These are phyloP conservation scores for Adela reaumurella DNA, from an alignment of 2,888 invertebrate species.

Conservation along the genomic window DNA sequence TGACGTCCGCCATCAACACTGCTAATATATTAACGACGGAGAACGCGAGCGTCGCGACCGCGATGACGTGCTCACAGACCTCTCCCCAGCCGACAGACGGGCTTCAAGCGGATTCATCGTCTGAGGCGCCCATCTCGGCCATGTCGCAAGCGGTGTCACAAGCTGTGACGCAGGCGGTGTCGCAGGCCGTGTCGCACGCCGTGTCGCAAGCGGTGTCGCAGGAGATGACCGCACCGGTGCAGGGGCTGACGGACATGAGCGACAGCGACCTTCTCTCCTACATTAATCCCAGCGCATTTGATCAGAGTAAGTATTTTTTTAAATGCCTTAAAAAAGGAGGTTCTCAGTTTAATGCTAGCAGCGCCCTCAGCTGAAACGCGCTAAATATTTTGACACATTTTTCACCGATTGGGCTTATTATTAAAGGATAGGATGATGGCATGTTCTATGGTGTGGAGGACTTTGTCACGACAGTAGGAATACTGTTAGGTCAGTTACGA, in stretches of 20 bases:
- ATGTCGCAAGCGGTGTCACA: conserved; percentile 53
- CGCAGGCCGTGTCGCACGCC: conserved; percentile 46
- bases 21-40: conserved; percentile 43
- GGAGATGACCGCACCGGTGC: conserved; percentile 60
- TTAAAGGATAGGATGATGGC: too few relatives aligned
- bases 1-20: conserved; percentile 52
- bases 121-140: conserved; percentile 36
- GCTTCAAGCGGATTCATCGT: conserved; percentile 20
- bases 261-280: conserved; percentile 85
- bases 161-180: conserved; percentile 45
- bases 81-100: conserved; percentile 28
- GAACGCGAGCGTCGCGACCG: conserved; percentile 21
- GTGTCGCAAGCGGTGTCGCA: conserved; percentile 47
- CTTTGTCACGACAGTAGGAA: too few relatives aligned
- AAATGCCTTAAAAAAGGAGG: too few relatives aligned
- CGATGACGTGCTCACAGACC: conserved; percentile 22
- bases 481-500: too few relatives aligned
- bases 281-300: conserved; percentile 87
- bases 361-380: not conserved
- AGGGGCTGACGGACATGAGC: conserved; percentile 77
- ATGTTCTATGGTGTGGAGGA: too few relatives aligned
- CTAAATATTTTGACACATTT: not conserved
- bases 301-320: conserved; percentile 71
- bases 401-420: too few relatives aligned
- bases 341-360: conserved; percentile 5